Evolutionary conservation across 2,113 vertebrate species (phyloP).

Genomic region (Hippolais icterina): DNA sequence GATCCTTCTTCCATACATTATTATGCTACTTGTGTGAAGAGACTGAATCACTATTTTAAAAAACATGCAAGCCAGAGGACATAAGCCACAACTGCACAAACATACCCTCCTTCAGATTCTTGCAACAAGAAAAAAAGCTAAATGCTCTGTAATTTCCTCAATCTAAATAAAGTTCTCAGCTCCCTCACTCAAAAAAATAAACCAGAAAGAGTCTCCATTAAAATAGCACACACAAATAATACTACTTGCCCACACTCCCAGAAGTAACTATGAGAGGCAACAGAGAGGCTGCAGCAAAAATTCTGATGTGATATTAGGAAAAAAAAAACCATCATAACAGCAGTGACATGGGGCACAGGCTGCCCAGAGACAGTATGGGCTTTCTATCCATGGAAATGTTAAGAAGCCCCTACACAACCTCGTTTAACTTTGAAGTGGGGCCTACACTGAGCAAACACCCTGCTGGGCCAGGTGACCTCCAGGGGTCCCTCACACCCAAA

Average conservation of each 20-base stretch:
- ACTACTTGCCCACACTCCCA: neutral
- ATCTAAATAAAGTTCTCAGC: neutral
- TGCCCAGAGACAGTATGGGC: neutral
- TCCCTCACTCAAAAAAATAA: neutral
- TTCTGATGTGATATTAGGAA: neutral
- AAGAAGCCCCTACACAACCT: neutral
- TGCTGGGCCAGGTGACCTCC: neutral
- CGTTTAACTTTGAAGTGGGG: rapidly evolving
- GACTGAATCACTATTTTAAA: neutral
- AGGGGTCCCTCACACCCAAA: neutral
- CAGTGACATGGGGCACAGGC: neutral
- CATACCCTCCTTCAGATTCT: neutral
- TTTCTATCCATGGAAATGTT: neutral
- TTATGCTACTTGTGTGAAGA: neutral
- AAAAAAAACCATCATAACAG: neutral
- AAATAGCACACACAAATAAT: neutral
- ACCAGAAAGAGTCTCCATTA: neutral
- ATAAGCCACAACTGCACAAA: neutral
- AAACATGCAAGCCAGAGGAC: neutral
- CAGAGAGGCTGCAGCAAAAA: neutral
- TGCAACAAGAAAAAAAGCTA: neutral
- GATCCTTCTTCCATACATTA: neutral
- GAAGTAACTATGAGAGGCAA: neutral
- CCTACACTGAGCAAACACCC: neutral
- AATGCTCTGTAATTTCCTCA: neutral